Percentiles rank a stretch among this genome's conserved stretches.
phyloP scores from a whole-genome alignment of 2,797 vertebrate species.

The Poecilia picta region DNA sequence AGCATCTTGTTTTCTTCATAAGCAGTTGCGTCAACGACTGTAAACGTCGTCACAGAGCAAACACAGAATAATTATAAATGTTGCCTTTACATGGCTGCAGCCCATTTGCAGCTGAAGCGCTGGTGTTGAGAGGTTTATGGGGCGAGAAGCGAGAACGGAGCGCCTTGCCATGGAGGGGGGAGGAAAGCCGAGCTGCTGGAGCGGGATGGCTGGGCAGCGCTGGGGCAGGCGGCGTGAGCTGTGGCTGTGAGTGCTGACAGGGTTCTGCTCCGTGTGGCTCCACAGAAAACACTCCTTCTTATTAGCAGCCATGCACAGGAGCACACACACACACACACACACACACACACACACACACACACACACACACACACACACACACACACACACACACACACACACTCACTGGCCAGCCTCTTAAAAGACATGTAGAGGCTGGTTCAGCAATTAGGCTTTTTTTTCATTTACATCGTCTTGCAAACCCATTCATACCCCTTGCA shows the following conservation, averaged over 20 bases:
- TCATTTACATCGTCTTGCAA: background rate
- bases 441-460: background rate
- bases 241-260: slow-evolving; percentile 73
- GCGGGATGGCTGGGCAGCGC: slow-evolving; percentile 52
- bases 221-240: slow-evolving; percentile 53
- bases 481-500: background rate
- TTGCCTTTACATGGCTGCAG: slow-evolving; percentile 66
- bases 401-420: slow-evolving; percentile 49
- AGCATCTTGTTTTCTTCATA: slow-evolving; percentile 67
- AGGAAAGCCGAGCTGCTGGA: slow-evolving; percentile 62
- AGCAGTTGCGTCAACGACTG: slow-evolving; percentile 61
- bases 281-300: slow-evolving; percentile 65
- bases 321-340: slow-evolving; percentile 46
- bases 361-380: slow-evolving; percentile 58
- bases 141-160: slow-evolving; percentile 71
- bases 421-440: slow-evolving; percentile 28
- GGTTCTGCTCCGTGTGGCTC: slow-evolving; percentile 66
- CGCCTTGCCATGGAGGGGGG: slow-evolving; percentile 67
- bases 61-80: slow-evolving; percentile 70
- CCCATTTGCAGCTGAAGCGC: slow-evolving; percentile 66
- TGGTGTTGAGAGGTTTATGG: slow-evolving; percentile 81
- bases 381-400: slow-evolving; percentile 54
- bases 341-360: too few species aligned
- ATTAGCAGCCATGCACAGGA: slow-evolving; percentile 66
- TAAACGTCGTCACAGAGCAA: slow-evolving; percentile 65